Evolutionary conservation across 2,888 invertebrate species (phyloP).

Genomic region (Auanema freiburgensis): DNA sequence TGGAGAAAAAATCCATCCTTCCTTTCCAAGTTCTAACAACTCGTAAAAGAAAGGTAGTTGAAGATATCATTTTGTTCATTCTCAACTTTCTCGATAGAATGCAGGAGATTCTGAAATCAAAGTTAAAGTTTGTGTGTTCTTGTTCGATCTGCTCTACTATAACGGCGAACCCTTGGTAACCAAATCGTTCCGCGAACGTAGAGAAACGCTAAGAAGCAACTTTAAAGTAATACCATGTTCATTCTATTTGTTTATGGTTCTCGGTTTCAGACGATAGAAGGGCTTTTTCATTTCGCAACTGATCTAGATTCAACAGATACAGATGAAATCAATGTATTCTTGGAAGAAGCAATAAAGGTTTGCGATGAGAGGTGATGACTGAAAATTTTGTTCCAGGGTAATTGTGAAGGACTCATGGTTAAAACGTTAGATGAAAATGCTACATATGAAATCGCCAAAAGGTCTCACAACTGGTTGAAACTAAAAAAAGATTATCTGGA

Average conservation of each 20-base stretch:
- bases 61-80: neutral
- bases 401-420: slow-evolving; percentile 98
- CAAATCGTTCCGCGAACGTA: slow-evolving; percentile 76
- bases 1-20: slow-evolving; percentile 81
- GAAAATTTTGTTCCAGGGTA: slow-evolving; percentile 71
- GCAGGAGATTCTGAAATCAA: slow-evolving; percentile 78
- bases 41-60: slow-evolving; percentile 82
- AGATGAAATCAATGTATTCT: slow-evolving; percentile 89
- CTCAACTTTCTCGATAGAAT: slow-evolving; percentile 68
- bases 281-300: slow-evolving; percentile 86
- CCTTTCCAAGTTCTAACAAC: slow-evolving; percentile 95
- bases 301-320: slow-evolving; percentile 79
- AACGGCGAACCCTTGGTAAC: slow-evolving; percentile 84
- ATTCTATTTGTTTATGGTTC: slow-evolving; percentile 2
- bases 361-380: neutral
- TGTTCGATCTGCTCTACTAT: slow-evolving; percentile 90
- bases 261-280: slow-evolving; percentile 67
- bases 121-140: slow-evolving; percentile 89
- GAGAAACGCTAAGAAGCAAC: slow-evolving; percentile 66
- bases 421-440: slow-evolving; percentile 87
- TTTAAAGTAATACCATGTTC: slow-evolving; percentile 24
- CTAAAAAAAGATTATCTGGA: slow-evolving; percentile 81
- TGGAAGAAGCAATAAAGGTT: slow-evolving; percentile 85
- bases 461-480: slow-evolving; percentile 91
- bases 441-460: slow-evolving; percentile 92